Percentiles rank a stretch among this genome's conserved stretches.
These are phyloP conservation scores for Tinamus major DNA, from an alignment of 2,797 vertebrate species.

Conservation along the genomic window DNA sequence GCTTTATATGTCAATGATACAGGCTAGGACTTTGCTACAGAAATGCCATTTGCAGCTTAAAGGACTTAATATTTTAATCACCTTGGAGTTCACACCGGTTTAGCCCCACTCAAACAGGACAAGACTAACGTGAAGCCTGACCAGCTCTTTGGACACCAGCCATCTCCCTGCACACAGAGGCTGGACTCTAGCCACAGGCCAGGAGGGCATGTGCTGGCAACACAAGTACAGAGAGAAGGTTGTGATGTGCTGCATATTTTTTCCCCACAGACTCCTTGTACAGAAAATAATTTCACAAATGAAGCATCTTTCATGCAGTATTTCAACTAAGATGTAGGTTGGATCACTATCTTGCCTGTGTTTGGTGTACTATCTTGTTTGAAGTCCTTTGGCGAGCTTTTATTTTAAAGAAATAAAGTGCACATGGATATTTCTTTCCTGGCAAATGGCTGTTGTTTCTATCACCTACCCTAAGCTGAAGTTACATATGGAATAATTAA, in stretches of 20 bases:
- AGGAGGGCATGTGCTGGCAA: background rate
- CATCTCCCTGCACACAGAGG: too few species aligned
- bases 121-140: background rate
- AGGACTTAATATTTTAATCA: background rate
- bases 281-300: background rate
- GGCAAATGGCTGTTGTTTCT: background rate
- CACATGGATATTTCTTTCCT: background rate
- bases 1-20: background rate
- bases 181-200: too few species aligned
- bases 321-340: background rate
- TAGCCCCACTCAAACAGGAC: background rate
- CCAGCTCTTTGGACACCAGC: background rate
- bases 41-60: background rate
- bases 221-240: background rate
- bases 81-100: background rate
- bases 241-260: background rate
- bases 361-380: background rate
- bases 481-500: background rate
- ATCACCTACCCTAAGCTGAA: background rate
- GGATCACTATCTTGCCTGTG: background rate
- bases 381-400: too few species aligned
- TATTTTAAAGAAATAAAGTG: background rate
- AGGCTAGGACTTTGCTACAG: background rate
- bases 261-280: background rate
- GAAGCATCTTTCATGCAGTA: background rate